These are phyloP conservation scores for Ophiodon elongatus DNA, from an alignment of 2,113 vertebrate species.

Conservation along the genomic window DNA sequence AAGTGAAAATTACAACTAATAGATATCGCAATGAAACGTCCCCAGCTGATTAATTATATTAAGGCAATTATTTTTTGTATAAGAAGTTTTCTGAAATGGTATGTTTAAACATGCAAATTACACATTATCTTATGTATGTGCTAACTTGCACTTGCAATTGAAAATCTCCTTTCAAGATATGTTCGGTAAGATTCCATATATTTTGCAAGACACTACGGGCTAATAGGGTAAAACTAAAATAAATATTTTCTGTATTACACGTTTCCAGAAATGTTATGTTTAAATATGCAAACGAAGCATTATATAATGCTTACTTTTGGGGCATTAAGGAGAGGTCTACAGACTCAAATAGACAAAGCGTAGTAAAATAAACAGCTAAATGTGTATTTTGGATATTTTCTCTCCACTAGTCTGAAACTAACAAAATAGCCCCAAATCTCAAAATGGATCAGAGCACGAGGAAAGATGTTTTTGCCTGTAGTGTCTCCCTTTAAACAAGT, in stretches of 20 bases:
- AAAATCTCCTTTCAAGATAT: too few relatives aligned
- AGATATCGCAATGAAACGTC: background rate
- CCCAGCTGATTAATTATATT: background rate
- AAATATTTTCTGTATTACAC: too few relatives aligned
- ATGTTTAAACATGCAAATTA: background rate
- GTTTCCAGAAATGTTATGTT: background rate
- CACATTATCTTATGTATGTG: background rate
- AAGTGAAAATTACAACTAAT: background rate
- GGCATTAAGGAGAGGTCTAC: background rate
- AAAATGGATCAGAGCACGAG: background rate
- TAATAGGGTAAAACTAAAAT: too few relatives aligned
- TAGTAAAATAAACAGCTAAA: too few relatives aligned
- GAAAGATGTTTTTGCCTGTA: background rate
- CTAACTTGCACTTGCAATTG: background rate
- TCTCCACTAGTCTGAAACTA: background rate
- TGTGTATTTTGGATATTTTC: background rate
- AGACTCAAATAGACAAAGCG: too few relatives aligned
- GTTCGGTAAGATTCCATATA: too few relatives aligned
- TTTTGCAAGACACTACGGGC: too few relatives aligned
- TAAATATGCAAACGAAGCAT: background rate
- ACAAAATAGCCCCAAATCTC: background rate
- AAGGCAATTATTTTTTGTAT: background rate
- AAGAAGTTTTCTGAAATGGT: background rate
- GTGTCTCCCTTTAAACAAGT: constrained; percentile 4
- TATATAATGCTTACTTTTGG: too few relatives aligned